A percentile compares a stretch with the other conserved stretches of the same genome.
These are phyloP conservation scores for Dryoscopus gambensis DNA, from an alignment of 2,113 vertebrate genomes.

Conservation along the genomic window DNA sequence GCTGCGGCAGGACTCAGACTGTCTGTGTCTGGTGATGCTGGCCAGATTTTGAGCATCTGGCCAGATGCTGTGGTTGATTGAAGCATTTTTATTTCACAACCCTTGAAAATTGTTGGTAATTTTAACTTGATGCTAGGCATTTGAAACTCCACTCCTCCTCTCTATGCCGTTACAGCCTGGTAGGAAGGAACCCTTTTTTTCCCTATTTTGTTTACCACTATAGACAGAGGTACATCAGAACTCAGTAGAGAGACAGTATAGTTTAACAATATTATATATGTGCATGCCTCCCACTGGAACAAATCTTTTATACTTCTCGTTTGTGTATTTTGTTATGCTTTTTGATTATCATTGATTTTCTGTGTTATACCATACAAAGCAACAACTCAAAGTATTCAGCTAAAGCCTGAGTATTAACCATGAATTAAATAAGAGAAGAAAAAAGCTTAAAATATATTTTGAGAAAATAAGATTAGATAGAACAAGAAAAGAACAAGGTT, in stretches of 20 bases:
- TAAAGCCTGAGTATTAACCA: background rate
- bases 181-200: background rate
- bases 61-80: background rate
- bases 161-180: background rate
- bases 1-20: background rate
- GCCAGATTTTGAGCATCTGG: background rate
- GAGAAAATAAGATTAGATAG: slow-evolving; percentile 41
- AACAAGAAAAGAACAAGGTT: background rate
- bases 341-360: slow-evolving; percentile 10
- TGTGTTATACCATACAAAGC: background rate
- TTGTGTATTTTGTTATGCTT: background rate
- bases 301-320: background rate
- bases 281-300: background rate
- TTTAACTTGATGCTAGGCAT: background rate
- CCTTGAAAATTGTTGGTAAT: background rate
- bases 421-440: slow-evolving; percentile 1
- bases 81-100: background rate
- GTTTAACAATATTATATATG: background rate
- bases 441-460: background rate
- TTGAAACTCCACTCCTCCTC: background rate
- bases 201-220: background rate
- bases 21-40: background rate
- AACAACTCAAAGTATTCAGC: background rate
- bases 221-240: background rate
- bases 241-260: background rate